Evolutionary conservation across 2,797 vertebrate species (phyloP), one percentile per base, ranked within the genome.

Genomic region (Columba guinea): DNA sequence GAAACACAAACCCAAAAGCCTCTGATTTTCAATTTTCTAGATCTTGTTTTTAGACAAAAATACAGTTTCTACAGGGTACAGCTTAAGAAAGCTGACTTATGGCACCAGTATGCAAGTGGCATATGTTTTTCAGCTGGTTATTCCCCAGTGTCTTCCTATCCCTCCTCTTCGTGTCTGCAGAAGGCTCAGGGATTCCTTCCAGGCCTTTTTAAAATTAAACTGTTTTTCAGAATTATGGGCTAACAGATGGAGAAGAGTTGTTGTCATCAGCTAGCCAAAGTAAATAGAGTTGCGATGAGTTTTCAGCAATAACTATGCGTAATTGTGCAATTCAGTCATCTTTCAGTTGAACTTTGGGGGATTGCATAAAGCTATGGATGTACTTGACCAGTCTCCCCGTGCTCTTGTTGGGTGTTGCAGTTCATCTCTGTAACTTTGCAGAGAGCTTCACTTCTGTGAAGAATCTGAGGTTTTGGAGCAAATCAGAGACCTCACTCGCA

Each of bases 181-280:
- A 94, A 81, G n/a, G 52, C n/a, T 88, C 48, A 83, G 39, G 64
- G 71, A 87, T 83, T 91, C 60, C 68, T 94, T 83, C 32, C 74
- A 84, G 84, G 15, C 30, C 55, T 74, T 87, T 93, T 90, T 22
- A 41, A 91, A 85, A 73, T 52, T 51, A 23, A 74, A 75, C 48
- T 62, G 32, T 87, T 91, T 92, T 92, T 89, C 64, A 75, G 68
- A 82, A 62, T 37, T n/a, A 24, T 5, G 28, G 60, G 41, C 64
- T 94, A 92, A 92, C 92, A 96, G 81, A 91, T 90, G 70, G 86
- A 77, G 41, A 78, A 39, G 55, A 70, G 65, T 69, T 59, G 55
- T 68, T 81, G 58, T 78, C 90, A 84, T 59, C 80, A 78, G 22
- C 52, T 70, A 85, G 68, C 69, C 77, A 77, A 88, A 83, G 56